phyloP scores from a whole-genome alignment of 2,797 vertebrate genomes.

The Eurystomus glaucurus region DNA sequence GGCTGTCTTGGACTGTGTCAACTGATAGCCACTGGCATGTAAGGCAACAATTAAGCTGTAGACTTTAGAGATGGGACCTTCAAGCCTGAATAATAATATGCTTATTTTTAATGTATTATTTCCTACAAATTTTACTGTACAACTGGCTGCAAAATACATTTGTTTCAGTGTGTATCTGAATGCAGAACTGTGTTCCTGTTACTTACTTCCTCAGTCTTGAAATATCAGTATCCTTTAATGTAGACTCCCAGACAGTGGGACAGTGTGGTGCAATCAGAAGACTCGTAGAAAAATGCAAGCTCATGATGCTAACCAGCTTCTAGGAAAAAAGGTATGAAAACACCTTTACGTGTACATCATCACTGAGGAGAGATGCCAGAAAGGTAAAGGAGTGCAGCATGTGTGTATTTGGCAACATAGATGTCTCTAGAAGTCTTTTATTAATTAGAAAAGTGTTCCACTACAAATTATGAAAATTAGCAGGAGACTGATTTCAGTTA shows the following conservation, averaged over 20 bases:
- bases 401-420: constrained; percentile 49
- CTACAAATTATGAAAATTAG: constrained; percentile 67
- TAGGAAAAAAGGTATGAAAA: background rate
- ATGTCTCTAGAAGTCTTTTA: constrained; percentile 46
- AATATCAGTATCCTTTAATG: background rate
- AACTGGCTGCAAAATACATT: background rate
- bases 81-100: background rate
- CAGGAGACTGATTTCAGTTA: constrained; percentile 44
- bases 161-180: background rate
- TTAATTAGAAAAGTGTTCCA: constrained; percentile 65
- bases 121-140: background rate
- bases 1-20: background rate
- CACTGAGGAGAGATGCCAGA: background rate
- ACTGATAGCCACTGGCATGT: background rate
- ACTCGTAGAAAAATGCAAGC: background rate
- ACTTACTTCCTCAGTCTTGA: background rate
- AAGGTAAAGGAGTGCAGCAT: background rate
- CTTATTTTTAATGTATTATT: background rate
- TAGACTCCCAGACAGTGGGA: background rate
- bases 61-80: background rate
- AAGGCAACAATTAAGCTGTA: background rate
- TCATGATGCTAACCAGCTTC: background rate
- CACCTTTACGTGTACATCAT: background rate
- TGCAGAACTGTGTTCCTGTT: background rate
- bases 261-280: fast-evolving